phyloP scores from a whole-genome alignment of 2,797 vertebrate species.

The Mus caroli region DNA sequence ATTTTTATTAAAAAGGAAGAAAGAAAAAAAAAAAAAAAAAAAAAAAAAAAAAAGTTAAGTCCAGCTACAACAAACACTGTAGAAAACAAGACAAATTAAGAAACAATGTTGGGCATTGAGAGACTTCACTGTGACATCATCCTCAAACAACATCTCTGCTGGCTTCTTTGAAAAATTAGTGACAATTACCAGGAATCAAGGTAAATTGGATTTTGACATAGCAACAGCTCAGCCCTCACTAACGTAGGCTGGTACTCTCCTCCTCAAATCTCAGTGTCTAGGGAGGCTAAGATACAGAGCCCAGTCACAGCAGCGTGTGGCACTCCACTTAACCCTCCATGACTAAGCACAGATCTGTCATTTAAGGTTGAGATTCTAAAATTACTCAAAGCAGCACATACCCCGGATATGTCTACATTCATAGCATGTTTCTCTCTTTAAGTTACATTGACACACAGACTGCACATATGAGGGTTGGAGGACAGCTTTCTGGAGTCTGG shows the following conservation, averaged over 20 bases:
- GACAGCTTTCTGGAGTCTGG: not conserved
- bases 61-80: not conserved
- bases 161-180: conserved; percentile 64
- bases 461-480: not conserved
- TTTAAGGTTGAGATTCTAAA: conserved; percentile 24
- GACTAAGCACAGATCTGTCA: conserved; percentile 58
- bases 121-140: conserved; percentile 30
- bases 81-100: conserved; percentile 28
- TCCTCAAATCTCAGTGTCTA: conserved; percentile 63
- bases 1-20: conserved; percentile 37
- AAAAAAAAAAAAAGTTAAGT: conserved; percentile 42
- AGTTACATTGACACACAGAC: not conserved
- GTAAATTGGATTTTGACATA: conserved; percentile 56
- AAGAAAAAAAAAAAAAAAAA: no score
- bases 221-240: conserved; percentile 53
- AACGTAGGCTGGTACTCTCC: not conserved
- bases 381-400: conserved; percentile 5
- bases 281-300: not conserved
- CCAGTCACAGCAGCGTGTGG: not conserved
- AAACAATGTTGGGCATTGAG: not conserved
- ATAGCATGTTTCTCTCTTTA: not conserved
- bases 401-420: not conserved
- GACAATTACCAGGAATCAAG: conserved; percentile 67
- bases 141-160: conserved; percentile 35
- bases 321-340: not conserved